phyloP scores from a whole-genome alignment of 2,888 invertebrate species.

The Strigamia transsilvanica region DNA sequence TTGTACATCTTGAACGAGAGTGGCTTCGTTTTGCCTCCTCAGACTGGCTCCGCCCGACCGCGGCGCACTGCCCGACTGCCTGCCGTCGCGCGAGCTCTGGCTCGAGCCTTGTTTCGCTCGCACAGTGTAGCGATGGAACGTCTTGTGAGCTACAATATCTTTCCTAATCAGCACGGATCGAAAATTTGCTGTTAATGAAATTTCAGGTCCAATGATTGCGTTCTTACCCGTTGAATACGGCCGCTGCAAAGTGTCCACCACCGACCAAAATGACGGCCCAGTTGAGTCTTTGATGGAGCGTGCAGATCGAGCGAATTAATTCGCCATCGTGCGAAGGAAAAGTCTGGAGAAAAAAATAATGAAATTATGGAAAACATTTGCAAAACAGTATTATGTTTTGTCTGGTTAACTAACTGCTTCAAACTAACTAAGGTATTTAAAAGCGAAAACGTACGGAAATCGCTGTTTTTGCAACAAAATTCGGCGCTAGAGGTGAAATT shows the following conservation, averaged over 20 bases:
- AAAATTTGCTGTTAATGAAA: too few species aligned
- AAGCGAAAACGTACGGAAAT: too few species aligned
- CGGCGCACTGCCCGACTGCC: constrained; percentile 70
- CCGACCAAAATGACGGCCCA: constrained; percentile 85
- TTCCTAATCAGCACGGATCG: too few species aligned
- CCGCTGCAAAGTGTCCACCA: constrained; percentile 84
- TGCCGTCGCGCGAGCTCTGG: constrained; percentile 74
- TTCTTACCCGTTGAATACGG: constrained; percentile 69
- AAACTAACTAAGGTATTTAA: too few species aligned
- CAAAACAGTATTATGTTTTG: too few species aligned
- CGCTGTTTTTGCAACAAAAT: too few species aligned
- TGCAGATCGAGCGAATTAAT: constrained; percentile 62
- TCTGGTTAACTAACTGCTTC: too few species aligned
- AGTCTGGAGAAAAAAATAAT: constrained; percentile 60
- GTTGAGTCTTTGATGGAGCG: constrained; percentile 65
- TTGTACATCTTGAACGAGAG: constrained; percentile 78
- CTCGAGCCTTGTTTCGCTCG: constrained; percentile 83
- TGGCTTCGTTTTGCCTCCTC: constrained; percentile 80
- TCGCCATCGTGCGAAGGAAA: constrained; percentile 62
- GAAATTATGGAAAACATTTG: too few species aligned
- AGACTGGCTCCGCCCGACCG: constrained; percentile 80
- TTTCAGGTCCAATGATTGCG: too few species aligned
- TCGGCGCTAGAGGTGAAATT: too few species aligned
- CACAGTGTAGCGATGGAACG: constrained; percentile 84
- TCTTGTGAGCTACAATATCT: constrained; percentile 74